phyloP scores from a whole-genome alignment of 2,797 vertebrate genomes.

The Bovichtus variegatus region DNA sequence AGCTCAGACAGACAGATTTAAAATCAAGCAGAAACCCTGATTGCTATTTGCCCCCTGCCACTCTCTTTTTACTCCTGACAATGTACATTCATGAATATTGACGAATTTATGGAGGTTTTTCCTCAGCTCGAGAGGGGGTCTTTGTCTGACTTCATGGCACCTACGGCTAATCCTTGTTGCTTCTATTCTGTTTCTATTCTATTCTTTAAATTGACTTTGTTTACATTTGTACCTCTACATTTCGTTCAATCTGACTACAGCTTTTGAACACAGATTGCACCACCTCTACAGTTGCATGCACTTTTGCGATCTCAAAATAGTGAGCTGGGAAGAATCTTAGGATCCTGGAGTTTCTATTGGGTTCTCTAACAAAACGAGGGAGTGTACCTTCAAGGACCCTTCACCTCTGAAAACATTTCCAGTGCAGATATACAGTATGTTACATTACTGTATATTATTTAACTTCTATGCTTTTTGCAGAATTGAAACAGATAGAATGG shows the following conservation, averaged over 20 bases:
- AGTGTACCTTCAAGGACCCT: conserved; percentile 25
- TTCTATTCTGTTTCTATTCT: neutral
- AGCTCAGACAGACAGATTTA: neutral
- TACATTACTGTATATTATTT: conserved; percentile 60
- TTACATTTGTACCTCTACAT: no score
- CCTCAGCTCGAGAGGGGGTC: neutral
- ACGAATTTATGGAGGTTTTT: neutral
- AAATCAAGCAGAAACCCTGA: neutral
- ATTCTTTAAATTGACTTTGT: neutral
- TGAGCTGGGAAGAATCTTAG: neutral
- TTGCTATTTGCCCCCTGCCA: neutral
- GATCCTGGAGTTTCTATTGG: neutral
- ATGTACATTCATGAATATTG: neutral
- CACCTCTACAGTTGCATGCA: neutral
- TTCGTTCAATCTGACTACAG: neutral
- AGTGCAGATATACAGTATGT: conserved; percentile 63
- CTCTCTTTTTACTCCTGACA: neutral
- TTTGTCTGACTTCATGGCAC: neutral
- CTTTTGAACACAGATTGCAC: neutral
- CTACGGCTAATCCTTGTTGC: neutral
- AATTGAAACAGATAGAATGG: conserved; percentile 59
- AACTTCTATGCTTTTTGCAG: conserved; percentile 67
- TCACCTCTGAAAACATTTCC: conserved; percentile 29
- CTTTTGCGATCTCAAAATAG: neutral
- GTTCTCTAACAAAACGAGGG: conserved; percentile 24